Conservation (phyloP, 2,888 invertebrate genomes). For the Dorcus hopei region DNA sequence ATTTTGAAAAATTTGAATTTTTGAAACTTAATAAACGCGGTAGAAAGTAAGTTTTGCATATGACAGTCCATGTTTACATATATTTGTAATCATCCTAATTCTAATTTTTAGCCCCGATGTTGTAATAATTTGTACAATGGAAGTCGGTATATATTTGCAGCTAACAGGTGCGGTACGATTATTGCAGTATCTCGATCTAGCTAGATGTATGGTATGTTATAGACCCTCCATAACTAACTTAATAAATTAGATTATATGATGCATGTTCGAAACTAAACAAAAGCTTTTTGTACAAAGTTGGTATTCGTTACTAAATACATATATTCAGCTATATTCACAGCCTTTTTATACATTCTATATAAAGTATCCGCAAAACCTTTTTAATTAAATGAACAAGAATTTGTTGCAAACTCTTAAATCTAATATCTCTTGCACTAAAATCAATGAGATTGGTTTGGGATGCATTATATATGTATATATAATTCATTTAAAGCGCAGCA, state of each 20-base stretch:
- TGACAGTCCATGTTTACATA: constrained; percentile 47
- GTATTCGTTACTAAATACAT: constrained; percentile 34
- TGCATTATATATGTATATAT: constrained; percentile 14
- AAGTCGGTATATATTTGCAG: not conserved
- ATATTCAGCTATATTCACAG: constrained; percentile 30
- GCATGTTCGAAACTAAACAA: constrained; percentile 46
- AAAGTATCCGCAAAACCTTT: constrained; percentile 14
- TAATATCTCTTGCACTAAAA: too few relatives aligned
- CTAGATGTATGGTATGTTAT: constrained; percentile 49
- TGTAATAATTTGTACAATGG: constrained; percentile 27
- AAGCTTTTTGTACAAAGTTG: constrained; percentile 51
- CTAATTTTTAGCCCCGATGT: constrained; percentile 31
- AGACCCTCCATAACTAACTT: constrained; percentile 46
- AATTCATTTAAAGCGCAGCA: constrained; percentile 8
- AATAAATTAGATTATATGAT: constrained; percentile 46
- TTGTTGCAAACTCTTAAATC: too few relatives aligned
- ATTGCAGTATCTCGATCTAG: constrained; percentile 29
- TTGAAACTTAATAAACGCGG: constrained; percentile 28
- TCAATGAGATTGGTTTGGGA: constrained; percentile 3
- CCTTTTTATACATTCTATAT: constrained; percentile 26
- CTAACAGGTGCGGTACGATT: constrained; percentile 1
- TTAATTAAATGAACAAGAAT: too few relatives aligned
- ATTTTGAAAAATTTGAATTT: constrained; percentile 18
- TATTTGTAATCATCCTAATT: constrained; percentile 40
- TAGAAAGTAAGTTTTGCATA: constrained; percentile 45